A percentile compares a stretch with the other conserved stretches of the same genome.
phyloP scores from a whole-genome alignment of 2,113 vertebrate genomes.

The Cebus imitator region DNA sequence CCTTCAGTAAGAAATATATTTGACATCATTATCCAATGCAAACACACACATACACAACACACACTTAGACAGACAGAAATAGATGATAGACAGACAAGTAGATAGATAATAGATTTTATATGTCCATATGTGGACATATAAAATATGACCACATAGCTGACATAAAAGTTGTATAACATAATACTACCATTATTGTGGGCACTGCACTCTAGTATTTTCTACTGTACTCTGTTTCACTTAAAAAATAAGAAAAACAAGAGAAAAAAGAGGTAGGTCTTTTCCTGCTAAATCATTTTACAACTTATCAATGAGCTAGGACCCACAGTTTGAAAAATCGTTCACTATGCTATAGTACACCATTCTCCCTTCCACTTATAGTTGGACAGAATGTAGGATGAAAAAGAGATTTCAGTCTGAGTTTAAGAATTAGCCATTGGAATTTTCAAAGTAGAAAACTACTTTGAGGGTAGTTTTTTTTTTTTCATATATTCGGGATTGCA shows the following conservation, averaged over 20 bases:
- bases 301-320: neutral
- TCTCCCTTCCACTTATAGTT: neutral
- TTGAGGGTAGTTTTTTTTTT: too few species aligned
- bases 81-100: neutral
- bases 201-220: neutral
- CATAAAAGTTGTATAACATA: neutral
- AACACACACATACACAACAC: neutral
- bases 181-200: neutral
- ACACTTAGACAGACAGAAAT: neutral
- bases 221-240: neutral
- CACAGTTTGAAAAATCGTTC: slow-evolving; percentile 34
- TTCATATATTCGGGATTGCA: neutral
- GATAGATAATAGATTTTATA: neutral
- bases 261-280: neutral
- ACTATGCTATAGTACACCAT: neutral
- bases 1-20: neutral
- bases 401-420: neutral
- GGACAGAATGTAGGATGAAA: neutral
- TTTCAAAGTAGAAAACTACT: slow-evolving; percentile 15
- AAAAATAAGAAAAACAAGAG: neutral
- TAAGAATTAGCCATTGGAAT: slow-evolving; percentile 5
- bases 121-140: neutral
- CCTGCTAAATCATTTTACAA: slow-evolving; percentile 18
- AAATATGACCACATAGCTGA: neutral
- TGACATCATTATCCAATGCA: neutral